Conservation (phyloP, 2,113 vertebrate genomes). For the Natator depressus region DNA sequence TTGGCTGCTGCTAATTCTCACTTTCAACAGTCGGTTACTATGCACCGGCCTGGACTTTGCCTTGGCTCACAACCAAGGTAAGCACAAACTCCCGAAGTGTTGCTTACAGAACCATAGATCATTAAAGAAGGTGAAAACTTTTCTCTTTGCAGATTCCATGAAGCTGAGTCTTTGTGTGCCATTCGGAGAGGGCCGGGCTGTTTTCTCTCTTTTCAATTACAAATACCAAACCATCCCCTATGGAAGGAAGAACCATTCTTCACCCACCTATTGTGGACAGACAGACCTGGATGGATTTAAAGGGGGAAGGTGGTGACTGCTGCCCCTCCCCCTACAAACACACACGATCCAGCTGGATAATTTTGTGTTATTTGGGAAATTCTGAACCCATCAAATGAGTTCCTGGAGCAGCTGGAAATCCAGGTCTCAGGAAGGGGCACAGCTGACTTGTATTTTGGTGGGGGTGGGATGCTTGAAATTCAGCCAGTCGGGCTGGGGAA, state of each 20-base stretch:
- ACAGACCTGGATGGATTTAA: neutral
- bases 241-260: neutral
- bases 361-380: neutral
- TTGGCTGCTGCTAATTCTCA: slow-evolving; percentile 20
- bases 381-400: neutral
- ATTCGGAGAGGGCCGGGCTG: neutral
- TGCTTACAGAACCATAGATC: slow-evolving; percentile 16
- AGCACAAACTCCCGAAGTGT: slow-evolving; percentile 18
- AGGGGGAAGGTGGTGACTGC: neutral
- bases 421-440: neutral
- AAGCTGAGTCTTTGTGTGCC: neutral
- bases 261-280: neutral
- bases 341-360: neutral
- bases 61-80: slow-evolving; percentile 29
- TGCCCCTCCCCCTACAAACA: neutral
- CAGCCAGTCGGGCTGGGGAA: neutral
- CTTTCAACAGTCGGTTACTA: slow-evolving; percentile 29
- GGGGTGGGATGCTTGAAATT: neutral
- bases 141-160: neutral
- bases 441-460: neutral
- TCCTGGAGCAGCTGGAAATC: neutral
- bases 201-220: neutral
- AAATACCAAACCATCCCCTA: neutral
- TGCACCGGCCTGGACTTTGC: slow-evolving; percentile 8
- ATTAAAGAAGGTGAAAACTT: neutral